Evolutionary conservation across 1,140 invertebrate species (phyloP).

Genomic region (Meloidogyne chitwoodi): DNA sequence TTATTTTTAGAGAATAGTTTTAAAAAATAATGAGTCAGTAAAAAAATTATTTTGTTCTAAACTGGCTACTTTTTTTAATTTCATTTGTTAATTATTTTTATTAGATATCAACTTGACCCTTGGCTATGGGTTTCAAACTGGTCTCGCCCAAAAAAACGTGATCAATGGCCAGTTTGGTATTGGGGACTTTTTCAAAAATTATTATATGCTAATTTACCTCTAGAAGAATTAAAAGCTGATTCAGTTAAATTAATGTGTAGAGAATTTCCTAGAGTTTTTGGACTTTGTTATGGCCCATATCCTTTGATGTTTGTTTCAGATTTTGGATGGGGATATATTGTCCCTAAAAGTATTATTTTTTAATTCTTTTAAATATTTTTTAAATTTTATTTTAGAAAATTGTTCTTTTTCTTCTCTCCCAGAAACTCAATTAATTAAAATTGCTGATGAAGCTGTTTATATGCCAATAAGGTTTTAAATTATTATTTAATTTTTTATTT

Average conservation of each 20-base stretch:
- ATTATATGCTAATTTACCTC: background rate
- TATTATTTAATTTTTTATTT: background rate
- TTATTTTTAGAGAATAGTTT: too few species aligned
- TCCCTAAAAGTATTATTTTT: constrained; percentile 26
- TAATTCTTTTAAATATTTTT: background rate
- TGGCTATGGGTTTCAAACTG: constrained; percentile 54
- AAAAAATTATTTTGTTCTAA: too few species aligned
- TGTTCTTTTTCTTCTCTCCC: background rate
- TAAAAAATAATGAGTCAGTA: too few species aligned
- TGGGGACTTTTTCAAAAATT: constrained; percentile 36
- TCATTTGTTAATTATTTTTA: background rate
- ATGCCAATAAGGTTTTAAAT: background rate
- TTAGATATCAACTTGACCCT: constrained; percentile 40
- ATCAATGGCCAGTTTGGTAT: constrained; percentile 35
- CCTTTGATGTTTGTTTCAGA: constrained; percentile 43
- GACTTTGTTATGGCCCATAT: constrained; percentile 50
- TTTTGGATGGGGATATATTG: constrained; percentile 56
- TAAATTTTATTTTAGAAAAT: background rate
- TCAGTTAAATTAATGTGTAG: constrained; percentile 35
- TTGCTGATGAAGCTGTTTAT: background rate
- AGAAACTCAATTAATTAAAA: background rate
- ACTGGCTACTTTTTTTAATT: too few species aligned
- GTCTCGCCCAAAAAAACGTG: constrained; percentile 14
- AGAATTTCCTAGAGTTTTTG: constrained; percentile 48
- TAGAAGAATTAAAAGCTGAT: constrained; percentile 23